A percentile compares a stretch with the other conserved stretches of the same genome.
These are phyloP conservation scores for Hyles lineata DNA, from an alignment of 2,888 invertebrate species.

Conservation along the genomic window DNA sequence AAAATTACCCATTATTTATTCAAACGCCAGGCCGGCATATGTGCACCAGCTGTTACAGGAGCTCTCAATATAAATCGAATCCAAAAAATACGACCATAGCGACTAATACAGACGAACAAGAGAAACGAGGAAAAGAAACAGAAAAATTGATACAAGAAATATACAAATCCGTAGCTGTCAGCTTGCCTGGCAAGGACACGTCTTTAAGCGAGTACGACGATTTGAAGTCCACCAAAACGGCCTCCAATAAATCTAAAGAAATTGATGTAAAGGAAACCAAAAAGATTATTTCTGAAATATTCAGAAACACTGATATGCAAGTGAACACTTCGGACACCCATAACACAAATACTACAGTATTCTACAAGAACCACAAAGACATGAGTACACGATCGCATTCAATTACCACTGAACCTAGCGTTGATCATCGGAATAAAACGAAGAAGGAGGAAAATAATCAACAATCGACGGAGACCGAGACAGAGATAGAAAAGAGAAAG, in stretches of 20 bases:
- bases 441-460: slow-evolving; percentile 32
- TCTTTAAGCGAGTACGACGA: slow-evolving; percentile 52
- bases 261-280: slow-evolving; percentile 37
- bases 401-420: slow-evolving; percentile 36
- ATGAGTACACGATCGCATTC: slow-evolving; percentile 36
- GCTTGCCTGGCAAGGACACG: slow-evolving; percentile 54
- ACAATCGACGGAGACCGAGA: slow-evolving; percentile 25
- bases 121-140: slow-evolving; percentile 60
- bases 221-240: slow-evolving; percentile 38
- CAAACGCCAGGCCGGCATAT: slow-evolving; percentile 56
- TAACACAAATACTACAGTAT: slow-evolving; percentile 37
- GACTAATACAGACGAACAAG: slow-evolving; percentile 64
- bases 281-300: slow-evolving; percentile 50
- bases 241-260: slow-evolving; percentile 35
- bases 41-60: slow-evolving; percentile 57
- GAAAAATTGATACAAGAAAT: slow-evolving; percentile 74
- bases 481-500: slow-evolving; percentile 14
- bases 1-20: slow-evolving; percentile 67
- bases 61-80: slow-evolving; percentile 40
- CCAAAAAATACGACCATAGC: slow-evolving; percentile 48
- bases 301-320: slow-evolving; percentile 45
- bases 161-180: slow-evolving; percentile 70
- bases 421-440: slow-evolving; percentile 25
- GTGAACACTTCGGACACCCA: slow-evolving; percentile 43
- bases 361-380: slow-evolving; percentile 29